Evolutionary conservation across 2,888 invertebrate species (phyloP).

Genomic region (Drosophila acutilabella): DNA sequence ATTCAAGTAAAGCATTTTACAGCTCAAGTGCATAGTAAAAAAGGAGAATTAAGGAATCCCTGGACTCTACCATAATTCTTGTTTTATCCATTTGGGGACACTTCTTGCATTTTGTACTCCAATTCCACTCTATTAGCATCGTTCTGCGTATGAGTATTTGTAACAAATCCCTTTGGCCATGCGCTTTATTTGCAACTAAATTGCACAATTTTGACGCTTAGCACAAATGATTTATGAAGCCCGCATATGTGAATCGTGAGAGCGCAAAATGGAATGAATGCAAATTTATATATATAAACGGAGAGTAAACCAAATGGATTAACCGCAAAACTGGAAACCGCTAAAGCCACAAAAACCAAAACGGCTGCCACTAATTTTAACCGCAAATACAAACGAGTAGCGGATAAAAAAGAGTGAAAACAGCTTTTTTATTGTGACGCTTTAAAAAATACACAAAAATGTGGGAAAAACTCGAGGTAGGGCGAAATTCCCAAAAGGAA

Average conservation of each 20-base stretch:
- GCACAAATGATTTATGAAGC: constrained; percentile 63
- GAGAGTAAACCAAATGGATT: constrained; percentile 64
- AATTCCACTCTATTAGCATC: constrained; percentile 23
- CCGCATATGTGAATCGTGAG: constrained; percentile 45
- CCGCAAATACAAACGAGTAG: constrained; percentile 60
- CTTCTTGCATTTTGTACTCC: constrained; percentile 2
- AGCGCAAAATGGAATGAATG: constrained; percentile 12
- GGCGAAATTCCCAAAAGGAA: constrained; percentile 40
- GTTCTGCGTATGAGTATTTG: constrained; percentile 18
- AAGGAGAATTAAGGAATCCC: background rate
- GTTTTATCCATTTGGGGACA: constrained; percentile 1
- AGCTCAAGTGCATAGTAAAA: background rate
- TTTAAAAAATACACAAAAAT: background rate
- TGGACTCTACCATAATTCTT: constrained; percentile 4
- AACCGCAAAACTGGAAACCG: constrained; percentile 58
- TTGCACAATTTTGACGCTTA: constrained; percentile 65
- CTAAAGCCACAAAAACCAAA: constrained; percentile 51
- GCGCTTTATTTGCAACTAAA: constrained; percentile 62
- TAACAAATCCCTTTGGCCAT: constrained; percentile 27
- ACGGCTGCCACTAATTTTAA: constrained; percentile 70
- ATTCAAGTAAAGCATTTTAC: background rate
- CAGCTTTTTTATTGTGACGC: constrained; percentile 63
- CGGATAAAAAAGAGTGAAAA: constrained; percentile 5
- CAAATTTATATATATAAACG: constrained; percentile 13
- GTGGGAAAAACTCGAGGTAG: constrained; percentile 21